These are phyloP conservation scores for Nixonia krombeini DNA, from an alignment of 1,140 invertebrate species.

Conservation along the genomic window DNA sequence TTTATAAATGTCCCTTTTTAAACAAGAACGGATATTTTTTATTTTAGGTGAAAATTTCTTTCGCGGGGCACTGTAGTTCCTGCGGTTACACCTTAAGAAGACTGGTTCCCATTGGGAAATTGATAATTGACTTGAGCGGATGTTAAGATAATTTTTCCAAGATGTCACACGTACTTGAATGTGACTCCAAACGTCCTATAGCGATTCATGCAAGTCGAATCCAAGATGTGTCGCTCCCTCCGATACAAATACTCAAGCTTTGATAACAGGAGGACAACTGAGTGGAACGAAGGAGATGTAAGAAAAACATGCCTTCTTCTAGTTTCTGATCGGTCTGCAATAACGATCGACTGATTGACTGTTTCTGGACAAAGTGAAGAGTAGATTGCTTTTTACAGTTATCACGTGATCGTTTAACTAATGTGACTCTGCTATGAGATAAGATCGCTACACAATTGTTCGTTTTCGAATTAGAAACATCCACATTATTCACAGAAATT, in stretches of 20 bases:
- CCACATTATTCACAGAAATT: no score
- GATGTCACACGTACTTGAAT: neutral
- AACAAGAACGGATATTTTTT: no score
- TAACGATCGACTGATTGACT: neutral
- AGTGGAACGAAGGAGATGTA: neutral
- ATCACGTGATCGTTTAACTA: no score
- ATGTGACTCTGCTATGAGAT: no score
- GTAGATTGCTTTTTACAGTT: no score
- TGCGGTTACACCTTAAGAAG: constrained; percentile 20
- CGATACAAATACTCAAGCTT: neutral
- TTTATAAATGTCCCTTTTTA: no score
- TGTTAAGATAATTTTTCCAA: neutral
- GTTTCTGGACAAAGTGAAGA: neutral
- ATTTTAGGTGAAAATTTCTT: constrained; percentile 24
- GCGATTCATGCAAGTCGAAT: neutral
- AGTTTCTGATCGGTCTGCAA: neutral
- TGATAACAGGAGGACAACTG: neutral
- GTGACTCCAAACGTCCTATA: neutral
- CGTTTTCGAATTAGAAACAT: no score
- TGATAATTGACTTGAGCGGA: neutral
- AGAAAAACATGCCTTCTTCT: neutral
- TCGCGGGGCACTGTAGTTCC: constrained; percentile 22
- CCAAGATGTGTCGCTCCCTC: neutral
- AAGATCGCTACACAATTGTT: no score
- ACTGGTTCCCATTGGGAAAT: constrained; percentile 8